Evolutionary conservation across 2,113 vertebrate species (phyloP), one percentile per base, ranked within the genome.

Genomic region (Hoplias malabaricus): DNA sequence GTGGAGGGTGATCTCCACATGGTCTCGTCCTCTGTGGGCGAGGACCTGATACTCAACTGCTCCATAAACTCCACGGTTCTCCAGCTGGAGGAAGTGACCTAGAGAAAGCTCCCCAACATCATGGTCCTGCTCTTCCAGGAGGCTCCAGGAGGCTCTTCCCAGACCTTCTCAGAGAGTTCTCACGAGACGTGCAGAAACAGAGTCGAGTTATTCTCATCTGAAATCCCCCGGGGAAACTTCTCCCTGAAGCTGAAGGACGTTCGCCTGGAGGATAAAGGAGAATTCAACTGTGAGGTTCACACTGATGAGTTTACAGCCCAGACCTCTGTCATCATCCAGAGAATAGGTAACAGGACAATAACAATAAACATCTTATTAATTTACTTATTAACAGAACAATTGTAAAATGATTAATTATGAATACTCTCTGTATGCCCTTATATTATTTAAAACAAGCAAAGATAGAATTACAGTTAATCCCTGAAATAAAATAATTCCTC

Each of bases 161-260:
- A 67, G 19, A 34, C n/a, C 66, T 29, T 36, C 10, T 42, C 54
- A 42, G 62, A 82, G 0, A 56, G 73, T 6, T 71, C 71, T 29
- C 7, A 83, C 67, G 38, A 38, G 2, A 66, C 0, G n/a, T 81
- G 66, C 27, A 46, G 21, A 23, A 69, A 50, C 21, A 76, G 81
- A 73, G 75, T 36, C 34, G 75, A 81, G 36, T 75, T 85, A 40
- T 85, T 80, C 68, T 31, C 14, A n/a, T 31, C 50, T 56, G 78
- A 83, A 72, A 83, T 81, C 25, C 66, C 14, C 42, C 73, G 61
- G 77, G 84, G 77, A 73, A 83, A 85, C 68, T 85, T 83, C 73
- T 83, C 82, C 12, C 11, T 83, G 46, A 80, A 66, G 38, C 62
- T 83, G 42, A 80, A 40, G 74, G n/a, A 72, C 36, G 48, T 80